Conservation (phyloP, 1,140 invertebrate species). For the Philopotamus ludificatus region DNA sequence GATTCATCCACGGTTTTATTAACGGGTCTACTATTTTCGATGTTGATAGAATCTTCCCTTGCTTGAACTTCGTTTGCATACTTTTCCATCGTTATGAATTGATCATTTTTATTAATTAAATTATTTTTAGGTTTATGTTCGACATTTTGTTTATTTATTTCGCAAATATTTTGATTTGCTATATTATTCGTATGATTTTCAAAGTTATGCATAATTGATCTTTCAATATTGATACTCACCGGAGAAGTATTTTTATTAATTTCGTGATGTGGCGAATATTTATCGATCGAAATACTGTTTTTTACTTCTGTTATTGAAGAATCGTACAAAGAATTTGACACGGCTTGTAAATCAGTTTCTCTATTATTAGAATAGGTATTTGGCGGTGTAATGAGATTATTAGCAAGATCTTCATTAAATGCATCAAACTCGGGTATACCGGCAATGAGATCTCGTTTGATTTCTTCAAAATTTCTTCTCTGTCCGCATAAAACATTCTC, state of each 20-base stretch:
- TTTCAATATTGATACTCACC: no score
- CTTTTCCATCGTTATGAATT: not conserved
- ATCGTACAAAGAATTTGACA: constrained; percentile 48
- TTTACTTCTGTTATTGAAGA: constrained; percentile 46
- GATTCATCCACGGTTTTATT: not conserved
- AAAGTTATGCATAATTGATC: no score
- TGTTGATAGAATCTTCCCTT: not conserved
- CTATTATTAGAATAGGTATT: constrained; percentile 48
- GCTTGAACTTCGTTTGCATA: not conserved
- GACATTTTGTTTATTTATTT: not conserved
- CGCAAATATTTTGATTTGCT: no score
- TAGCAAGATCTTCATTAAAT: constrained; percentile 50
- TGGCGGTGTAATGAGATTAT: constrained; percentile 14
- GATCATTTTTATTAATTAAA: not conserved
- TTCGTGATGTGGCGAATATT: no score
- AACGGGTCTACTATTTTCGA: not conserved
- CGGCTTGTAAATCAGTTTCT: constrained; percentile 47
- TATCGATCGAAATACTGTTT: no score
- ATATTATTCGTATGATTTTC: no score
- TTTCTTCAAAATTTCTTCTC: constrained; percentile 51
- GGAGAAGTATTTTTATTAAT: no score
- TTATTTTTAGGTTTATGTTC: not conserved
- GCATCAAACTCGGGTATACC: constrained; percentile 56
- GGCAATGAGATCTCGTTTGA: constrained; percentile 54
- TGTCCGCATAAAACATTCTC: constrained; percentile 28